Base-by-base conservation (phyloP, 2,113 vertebrate species). In the Amia ocellicauda region DNA sequence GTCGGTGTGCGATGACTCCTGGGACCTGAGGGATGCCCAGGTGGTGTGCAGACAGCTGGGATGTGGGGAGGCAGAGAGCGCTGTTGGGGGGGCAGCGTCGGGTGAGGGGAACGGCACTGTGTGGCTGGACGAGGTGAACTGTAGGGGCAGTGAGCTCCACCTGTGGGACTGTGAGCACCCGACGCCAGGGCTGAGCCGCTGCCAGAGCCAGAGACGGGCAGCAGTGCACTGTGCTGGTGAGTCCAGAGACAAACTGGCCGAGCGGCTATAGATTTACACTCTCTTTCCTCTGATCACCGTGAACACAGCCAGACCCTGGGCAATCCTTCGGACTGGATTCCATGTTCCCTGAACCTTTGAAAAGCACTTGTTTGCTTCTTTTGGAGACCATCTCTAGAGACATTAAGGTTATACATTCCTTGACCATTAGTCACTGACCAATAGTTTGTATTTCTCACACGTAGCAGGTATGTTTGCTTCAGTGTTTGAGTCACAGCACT, bases 71-170 rank as follows among this genome's bases (percentile, higher is more conserved):
- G 47, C 60, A 22, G 19, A 20, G 9, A 23, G 19, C 20, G 19
- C 49, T 16, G 22, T 11, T 1, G 19, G 8, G 10, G n/a, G 24
- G 5, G 13, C 3, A 8, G 16, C 28, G 2, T 28, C 41, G 19
- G 47, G 9, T 2, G 1, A 7, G 22, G 49, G 19, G 10, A 63
- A 63, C 14, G 29, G 60, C 1, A 24, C 49, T 2, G 50, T 63
- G 9, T 63, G 60, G 61, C 28, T 63, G 31, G 61, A 63, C 31
- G 47, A 63, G 31, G 29, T 63, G 20, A 63, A 41, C 31, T 63
- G 61, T 22, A 63, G 20, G 14, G 61, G 61, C 19, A 41, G 31
- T 16, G 61, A 63, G 22, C 11, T 52, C 13, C 22, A 24, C 47
- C 61, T 63, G 49, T 63, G 61, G 61, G 61, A 63, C 28, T 63